Evolutionary conservation across 2,888 invertebrate genomes (phyloP).

Genomic region (Agrochola litura): DNA sequence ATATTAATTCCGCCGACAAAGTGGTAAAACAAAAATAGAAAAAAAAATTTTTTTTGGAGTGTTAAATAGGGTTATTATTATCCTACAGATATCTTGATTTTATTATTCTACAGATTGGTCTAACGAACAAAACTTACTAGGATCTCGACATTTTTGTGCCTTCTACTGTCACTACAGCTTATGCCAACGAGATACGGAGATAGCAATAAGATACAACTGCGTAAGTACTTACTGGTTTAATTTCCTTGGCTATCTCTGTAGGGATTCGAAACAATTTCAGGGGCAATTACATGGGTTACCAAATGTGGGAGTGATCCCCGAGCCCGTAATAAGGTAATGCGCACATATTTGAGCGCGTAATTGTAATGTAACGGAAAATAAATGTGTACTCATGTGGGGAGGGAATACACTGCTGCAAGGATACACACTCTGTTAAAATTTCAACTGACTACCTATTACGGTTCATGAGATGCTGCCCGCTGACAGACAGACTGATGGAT

Average conservation of each 20-base stretch:
- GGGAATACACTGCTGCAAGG: too few relatives aligned
- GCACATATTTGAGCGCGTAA: slow-evolving; percentile 33
- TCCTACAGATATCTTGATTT: neutral
- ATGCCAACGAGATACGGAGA: neutral
- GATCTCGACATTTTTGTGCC: neutral
- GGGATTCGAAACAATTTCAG: slow-evolving; percentile 43
- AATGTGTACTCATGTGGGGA: neutral
- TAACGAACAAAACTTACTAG: neutral
- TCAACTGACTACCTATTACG: too few relatives aligned
- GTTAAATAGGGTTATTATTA: neutral
- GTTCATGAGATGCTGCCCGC: too few relatives aligned
- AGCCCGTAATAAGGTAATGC: slow-evolving; percentile 31
- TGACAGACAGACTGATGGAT: too few relatives aligned
- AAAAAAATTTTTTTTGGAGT: too few relatives aligned
- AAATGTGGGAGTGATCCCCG: slow-evolving; percentile 12
- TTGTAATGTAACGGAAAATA: slow-evolving; percentile 37
- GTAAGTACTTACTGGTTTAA: neutral
- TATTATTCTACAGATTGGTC: neutral
- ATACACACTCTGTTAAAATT: too few relatives aligned
- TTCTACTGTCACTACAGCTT: too few relatives aligned
- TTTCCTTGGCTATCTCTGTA: slow-evolving; percentile 3
- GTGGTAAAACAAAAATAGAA: too few relatives aligned
- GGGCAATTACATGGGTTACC: slow-evolving; percentile 27
- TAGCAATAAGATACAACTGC: neutral
- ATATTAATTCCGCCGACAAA: too few relatives aligned